A percentile compares a stretch with the other conserved stretches of the same genome.
These are phyloP conservation scores for Actinemys pallida DNA, from an alignment of 2,113 vertebrate genomes.

Conservation along the genomic window DNA sequence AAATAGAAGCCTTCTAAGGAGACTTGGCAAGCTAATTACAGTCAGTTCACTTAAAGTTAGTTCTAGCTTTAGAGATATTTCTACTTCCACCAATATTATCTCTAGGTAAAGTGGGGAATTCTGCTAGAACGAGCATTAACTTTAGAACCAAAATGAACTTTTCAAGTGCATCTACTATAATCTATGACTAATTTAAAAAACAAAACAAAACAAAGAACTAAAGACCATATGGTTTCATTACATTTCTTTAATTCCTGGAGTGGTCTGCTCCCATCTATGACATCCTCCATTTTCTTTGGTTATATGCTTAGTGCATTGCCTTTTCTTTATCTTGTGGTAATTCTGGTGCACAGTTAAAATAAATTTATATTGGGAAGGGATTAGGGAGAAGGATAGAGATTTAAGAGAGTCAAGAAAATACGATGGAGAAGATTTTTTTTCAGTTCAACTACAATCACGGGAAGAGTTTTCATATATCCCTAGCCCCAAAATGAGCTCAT, in stretches of 20 bases:
- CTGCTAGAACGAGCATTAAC: neutral
- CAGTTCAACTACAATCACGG: neutral
- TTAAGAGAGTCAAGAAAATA: neutral
- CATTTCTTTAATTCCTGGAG: neutral
- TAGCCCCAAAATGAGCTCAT: neutral
- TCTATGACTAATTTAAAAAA: neutral
- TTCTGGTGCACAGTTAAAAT: neutral
- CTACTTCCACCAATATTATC: neutral
- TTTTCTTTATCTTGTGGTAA: neutral
- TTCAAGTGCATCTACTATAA: neutral
- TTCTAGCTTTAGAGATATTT: neutral
- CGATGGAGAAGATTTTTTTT: neutral
- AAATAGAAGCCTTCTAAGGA: neutral
- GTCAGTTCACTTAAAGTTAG: neutral
- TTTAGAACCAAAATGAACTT: neutral
- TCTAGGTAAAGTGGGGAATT: neutral
- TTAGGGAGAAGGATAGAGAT: accelerated
- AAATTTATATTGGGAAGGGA: neutral
- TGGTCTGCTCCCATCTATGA: neutral
- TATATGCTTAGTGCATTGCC: neutral
- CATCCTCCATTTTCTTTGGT: neutral
- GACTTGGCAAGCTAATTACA: neutral
- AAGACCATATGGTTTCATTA: neutral
- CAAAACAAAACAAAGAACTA: neutral
- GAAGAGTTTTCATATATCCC: neutral